A percentile compares a stretch with the other conserved stretches of the same genome.
Evolutionary conservation across 23 tunicate species (phyloP).

Genomic region (Halocynthia aurantium): DNA sequence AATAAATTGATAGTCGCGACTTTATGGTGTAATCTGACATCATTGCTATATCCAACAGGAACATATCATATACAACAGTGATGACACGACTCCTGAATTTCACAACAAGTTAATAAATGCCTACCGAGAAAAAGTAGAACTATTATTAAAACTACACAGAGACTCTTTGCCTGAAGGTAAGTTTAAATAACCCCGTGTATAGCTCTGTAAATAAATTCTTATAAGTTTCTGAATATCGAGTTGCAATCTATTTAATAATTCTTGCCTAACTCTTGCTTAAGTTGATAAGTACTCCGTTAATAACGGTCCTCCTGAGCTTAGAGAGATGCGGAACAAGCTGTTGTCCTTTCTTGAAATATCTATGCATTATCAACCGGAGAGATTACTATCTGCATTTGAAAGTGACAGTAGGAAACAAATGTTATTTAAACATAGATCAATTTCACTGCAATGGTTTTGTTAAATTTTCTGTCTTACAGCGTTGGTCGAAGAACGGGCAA

Average conservation of each 20-base stretch:
- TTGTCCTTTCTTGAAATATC: conserved; percentile 63
- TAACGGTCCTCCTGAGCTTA: conserved; percentile 43
- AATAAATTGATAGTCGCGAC: not conserved
- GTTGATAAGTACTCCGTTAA: conserved; percentile 23
- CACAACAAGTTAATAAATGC: conserved; percentile 58
- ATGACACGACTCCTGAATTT: conserved; percentile 63
- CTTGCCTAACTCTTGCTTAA: not conserved
- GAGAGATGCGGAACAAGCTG: conserved; percentile 46
- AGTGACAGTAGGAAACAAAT: conserved; percentile 38
- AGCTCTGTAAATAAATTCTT: no score
- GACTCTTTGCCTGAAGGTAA: conserved; percentile 66
- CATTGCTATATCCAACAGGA: conserved; percentile 24
- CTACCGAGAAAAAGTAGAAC: conserved; percentile 39
- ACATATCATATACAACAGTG: conserved; percentile 40
- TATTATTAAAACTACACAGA: conserved; percentile 25
- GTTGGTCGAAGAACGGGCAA: conserved; percentile 67
- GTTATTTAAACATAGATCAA: not conserved
- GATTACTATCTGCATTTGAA: conserved; percentile 58
- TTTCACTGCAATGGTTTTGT: not conserved
- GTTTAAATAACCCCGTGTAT: not conserved
- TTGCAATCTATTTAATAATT: not conserved
- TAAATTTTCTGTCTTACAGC: conserved; percentile 21
- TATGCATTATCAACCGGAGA: conserved; percentile 42
- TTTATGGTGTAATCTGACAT: not conserved
- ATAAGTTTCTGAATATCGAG: no score